Conservation (phyloP, 2,888 invertebrate genomes). For the Calameuta pallipes region DNA sequence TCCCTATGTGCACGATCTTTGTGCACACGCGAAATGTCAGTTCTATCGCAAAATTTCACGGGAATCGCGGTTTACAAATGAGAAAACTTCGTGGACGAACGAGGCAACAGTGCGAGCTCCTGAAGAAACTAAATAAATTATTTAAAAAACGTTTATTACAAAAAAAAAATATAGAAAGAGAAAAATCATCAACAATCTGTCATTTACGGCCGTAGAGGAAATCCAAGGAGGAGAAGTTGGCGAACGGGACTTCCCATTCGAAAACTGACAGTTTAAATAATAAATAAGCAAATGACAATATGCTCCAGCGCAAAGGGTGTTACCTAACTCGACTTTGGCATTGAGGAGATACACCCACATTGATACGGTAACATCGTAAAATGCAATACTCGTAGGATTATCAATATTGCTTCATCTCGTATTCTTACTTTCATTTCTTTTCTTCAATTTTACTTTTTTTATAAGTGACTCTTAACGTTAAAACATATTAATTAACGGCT, state of each 20-base stretch:
- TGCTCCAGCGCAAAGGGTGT: constrained; percentile 21
- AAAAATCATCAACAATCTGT: not conserved
- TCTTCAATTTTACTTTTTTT: constrained; percentile 18
- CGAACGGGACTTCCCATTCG: not conserved
- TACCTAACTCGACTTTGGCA: constrained; percentile 44
- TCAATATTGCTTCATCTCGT: constrained; percentile 51
- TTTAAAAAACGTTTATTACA: constrained; percentile 18
- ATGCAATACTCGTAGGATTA: constrained; percentile 45
- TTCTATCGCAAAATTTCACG: not conserved
- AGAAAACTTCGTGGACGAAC: not conserved
- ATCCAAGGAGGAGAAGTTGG: not conserved
- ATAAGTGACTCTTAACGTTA: not conserved
- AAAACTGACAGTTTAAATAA: constrained; percentile 18
- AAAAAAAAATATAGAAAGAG: not conserved
- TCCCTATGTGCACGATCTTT: not conserved
- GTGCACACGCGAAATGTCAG: not conserved
- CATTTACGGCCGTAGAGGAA: not conserved
- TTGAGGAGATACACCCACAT: constrained; percentile 40
- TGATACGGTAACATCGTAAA: constrained; percentile 50
- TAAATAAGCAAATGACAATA: constrained; percentile 37
- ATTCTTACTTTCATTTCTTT: constrained; percentile 29
- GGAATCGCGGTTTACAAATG: not conserved
- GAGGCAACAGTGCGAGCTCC: not conserved
- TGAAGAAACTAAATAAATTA: constrained; percentile 1
- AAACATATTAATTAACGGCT: constrained; percentile 37